These are phyloP conservation scores for Caenorhabditis brenneri DNA, from an alignment of 1,140 invertebrate genomes.

Conservation along the genomic window DNA sequence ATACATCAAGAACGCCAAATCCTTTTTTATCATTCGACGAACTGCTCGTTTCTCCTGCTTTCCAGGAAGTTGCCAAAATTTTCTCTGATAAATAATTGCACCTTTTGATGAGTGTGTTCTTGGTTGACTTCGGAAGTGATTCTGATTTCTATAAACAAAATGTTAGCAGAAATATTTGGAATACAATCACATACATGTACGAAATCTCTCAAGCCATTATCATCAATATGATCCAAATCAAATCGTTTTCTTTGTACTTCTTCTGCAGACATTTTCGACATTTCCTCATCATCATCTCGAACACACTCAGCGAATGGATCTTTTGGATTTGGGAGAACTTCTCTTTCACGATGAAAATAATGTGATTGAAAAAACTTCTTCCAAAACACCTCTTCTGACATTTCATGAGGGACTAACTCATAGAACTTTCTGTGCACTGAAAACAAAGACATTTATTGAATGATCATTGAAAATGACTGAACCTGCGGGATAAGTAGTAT, in stretches of 20 bases:
- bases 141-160: conserved; percentile 33
- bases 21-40: not conserved
- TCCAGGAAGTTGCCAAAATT: conserved; percentile 56
- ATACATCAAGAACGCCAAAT: conserved; percentile 43
- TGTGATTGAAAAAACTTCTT: conserved; percentile 99
- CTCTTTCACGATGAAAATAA: conserved; percentile 95
- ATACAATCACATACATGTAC: conserved; percentile 4
- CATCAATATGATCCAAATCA: conserved; percentile 54
- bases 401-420: conserved; percentile 92
- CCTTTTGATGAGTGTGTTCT: conserved; percentile 58
- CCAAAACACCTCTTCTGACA: conserved; percentile 97
- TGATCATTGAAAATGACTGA: conserved; percentile 40
- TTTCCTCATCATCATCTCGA: conserved; percentile 59
- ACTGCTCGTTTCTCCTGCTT: not conserved
- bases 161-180: not conserved
- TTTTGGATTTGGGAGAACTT: conserved; percentile 58
- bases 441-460: conserved; percentile 55
- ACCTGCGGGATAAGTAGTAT: conserved; percentile 95
- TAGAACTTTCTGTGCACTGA: conserved; percentile 90
- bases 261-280: conserved; percentile 42
- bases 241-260: conserved; percentile 48
- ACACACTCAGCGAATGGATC: conserved; percentile 62
- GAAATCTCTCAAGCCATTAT: conserved; percentile 49
- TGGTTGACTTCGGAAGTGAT: conserved; percentile 30
- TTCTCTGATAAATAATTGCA: conserved; percentile 70